Evolutionary conservation across 2,113 vertebrate genomes (phyloP).

Genomic region (Ivindomyrus marchei): DNA sequence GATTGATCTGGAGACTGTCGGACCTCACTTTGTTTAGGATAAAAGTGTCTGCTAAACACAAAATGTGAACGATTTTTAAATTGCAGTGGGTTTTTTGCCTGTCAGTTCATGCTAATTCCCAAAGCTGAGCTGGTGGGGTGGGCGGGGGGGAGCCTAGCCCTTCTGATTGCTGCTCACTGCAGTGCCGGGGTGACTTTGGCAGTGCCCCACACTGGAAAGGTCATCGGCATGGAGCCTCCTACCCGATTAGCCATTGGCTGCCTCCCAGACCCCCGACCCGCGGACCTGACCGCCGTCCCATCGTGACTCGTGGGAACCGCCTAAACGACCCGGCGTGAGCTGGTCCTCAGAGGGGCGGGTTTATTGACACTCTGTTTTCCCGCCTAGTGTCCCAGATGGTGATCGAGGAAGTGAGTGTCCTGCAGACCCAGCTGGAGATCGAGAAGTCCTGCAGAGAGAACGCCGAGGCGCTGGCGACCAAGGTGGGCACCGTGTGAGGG

Average conservation of each 20-base stretch:
- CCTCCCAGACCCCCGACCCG: neutral
- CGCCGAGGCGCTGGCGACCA: constrained; percentile 67
- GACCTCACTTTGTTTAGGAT: neutral
- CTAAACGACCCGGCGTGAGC: neutral
- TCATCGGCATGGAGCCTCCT: neutral
- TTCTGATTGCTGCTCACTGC: neutral
- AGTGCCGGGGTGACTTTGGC: neutral
- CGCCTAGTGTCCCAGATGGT: constrained; percentile 70
- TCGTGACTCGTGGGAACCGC: neutral
- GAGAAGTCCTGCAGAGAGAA: constrained; percentile 71
- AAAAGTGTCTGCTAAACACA: neutral
- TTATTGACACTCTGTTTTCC: neutral
- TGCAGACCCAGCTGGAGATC: constrained; percentile 72
- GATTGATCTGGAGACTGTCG: neutral
- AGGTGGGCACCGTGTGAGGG: constrained; percentile 42
- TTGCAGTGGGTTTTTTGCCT: neutral
- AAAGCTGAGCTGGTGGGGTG: neutral
- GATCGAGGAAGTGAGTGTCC: constrained; percentile 68
- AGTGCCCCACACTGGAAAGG: neutral
- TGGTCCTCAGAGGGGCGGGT: neutral
- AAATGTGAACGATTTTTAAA: neutral
- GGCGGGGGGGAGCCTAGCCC: neutral
- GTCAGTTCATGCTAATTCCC: neutral
- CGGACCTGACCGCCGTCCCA: neutral
- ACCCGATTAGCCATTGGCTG: neutral